Percentiles rank a stretch among this genome's conserved stretches.
phyloP scores from a whole-genome alignment of 2,888 invertebrate genomes.

The Diabrotica balteata region DNA sequence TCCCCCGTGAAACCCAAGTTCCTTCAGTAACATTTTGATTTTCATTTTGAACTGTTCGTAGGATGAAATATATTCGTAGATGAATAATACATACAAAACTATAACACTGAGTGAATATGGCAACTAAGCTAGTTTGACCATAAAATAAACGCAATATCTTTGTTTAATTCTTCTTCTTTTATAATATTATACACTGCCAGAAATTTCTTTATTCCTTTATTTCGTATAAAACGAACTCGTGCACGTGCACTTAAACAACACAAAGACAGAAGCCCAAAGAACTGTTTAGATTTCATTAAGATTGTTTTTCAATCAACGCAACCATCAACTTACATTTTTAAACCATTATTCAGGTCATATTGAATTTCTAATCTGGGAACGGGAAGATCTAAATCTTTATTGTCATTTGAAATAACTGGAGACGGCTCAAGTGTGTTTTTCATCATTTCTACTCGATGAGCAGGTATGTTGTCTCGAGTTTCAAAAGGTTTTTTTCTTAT shows the following conservation, averaged over 20 bases:
- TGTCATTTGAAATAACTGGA: slow-evolving; percentile 18
- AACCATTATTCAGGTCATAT: slow-evolving; percentile 15
- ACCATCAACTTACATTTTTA: slow-evolving; percentile 2
- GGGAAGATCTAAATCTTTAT: slow-evolving; percentile 22
- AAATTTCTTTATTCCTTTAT: no score
- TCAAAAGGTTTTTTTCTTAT: slow-evolving; percentile 10
- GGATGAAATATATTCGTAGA: no score
- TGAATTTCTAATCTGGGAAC: slow-evolving; percentile 24
- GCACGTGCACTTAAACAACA: slow-evolving; percentile 7
- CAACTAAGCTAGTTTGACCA: no score
- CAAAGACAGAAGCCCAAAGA: slow-evolving; percentile 6
- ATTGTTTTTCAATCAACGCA: slow-evolving; percentile 19
- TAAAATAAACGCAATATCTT: no score
- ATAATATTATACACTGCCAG: no score
- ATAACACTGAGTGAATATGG: no score
- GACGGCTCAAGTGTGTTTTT: slow-evolving; percentile 13
- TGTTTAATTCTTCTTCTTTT: no score
- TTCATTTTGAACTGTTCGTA: no score
- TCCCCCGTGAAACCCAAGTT: no score
- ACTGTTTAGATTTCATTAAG: slow-evolving; percentile 20
- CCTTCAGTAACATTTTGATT: no score
- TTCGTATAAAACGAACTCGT: neutral
- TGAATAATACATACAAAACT: no score
- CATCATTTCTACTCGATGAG: slow-evolving; percentile 1
- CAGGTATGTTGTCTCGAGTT: slow-evolving; percentile 12